Percentiles rank a stretch among this genome's conserved stretches.
phyloP scores from a whole-genome alignment of 2,797 vertebrate genomes.

The Peromyscus aztecus region DNA sequence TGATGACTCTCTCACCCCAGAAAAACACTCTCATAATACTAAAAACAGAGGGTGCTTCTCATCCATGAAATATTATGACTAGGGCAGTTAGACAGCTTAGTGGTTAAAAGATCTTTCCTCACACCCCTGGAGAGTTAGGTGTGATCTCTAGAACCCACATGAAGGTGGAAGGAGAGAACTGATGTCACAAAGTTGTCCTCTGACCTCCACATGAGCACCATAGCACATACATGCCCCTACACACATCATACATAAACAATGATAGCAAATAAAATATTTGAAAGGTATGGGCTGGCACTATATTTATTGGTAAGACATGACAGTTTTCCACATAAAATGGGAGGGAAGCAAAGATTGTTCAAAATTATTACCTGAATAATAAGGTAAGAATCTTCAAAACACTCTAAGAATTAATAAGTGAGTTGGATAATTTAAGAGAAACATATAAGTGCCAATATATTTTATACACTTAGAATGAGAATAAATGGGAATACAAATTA shows the following conservation, averaged over 20 bases:
- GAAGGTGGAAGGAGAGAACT: not conserved
- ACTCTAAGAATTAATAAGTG: not conserved
- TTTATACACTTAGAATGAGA: not conserved
- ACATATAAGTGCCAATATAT: not conserved
- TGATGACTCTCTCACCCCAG: accelerated
- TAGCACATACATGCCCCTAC: not conserved
- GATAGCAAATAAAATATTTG: not conserved
- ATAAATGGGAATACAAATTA: not conserved
- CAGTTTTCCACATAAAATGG: not conserved
- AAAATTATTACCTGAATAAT: not conserved
- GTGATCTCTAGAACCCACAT: too few relatives aligned
- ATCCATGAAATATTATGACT: not conserved
- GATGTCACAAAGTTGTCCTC: not conserved
- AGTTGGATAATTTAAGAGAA: not conserved
- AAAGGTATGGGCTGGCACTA: accelerated
- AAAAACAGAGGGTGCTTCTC: not conserved
- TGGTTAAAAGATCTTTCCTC: not conserved
- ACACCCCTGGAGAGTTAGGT: not conserved
- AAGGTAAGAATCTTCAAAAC: not conserved
- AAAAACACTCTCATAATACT: not conserved
- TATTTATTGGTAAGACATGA: not conserved
- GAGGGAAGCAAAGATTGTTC: not conserved
- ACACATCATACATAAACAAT: not conserved
- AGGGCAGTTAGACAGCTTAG: not conserved
- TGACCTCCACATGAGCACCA: too few relatives aligned